Conservation (phyloP, 2,888 invertebrate genomes). For the Epiblema foenella region DNA sequence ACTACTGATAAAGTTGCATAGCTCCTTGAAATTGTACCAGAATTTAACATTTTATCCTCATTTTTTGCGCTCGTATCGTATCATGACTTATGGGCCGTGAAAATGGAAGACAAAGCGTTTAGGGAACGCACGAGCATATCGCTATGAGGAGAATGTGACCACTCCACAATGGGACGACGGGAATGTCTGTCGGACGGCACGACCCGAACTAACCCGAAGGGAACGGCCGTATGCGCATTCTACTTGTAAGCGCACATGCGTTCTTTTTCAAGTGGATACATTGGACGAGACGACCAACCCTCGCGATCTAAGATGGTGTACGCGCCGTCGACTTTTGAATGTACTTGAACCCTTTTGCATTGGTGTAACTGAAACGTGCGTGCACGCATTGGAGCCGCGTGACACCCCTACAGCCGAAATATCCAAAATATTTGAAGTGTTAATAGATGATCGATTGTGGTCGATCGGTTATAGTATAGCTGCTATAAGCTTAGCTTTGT, state of each 20-base stretch:
- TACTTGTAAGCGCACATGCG: not conserved
- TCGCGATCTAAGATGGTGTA: not conserved
- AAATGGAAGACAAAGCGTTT: slow-evolving; percentile 67
- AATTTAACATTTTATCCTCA: slow-evolving; percentile 12
- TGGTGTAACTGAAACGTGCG: slow-evolving; percentile 66
- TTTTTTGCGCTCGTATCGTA: slow-evolving; percentile 38
- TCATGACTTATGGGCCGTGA: slow-evolving; percentile 59
- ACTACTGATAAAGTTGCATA: not conserved
- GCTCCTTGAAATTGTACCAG: slow-evolving; percentile 2
- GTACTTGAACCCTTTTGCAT: slow-evolving; percentile 7
- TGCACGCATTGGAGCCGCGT: slow-evolving; percentile 47
- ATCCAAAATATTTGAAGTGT: slow-evolving; percentile 31
- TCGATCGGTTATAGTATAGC: not conserved
- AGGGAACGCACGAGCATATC: slow-evolving; percentile 71
- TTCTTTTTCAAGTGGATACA: not conserved
- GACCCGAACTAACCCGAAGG: not conserved
- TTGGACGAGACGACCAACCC: not conserved
- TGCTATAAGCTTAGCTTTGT: not conserved
- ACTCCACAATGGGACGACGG: slow-evolving; percentile 51
- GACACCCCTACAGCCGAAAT: slow-evolving; percentile 27
- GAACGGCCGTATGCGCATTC: not conserved
- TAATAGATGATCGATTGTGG: slow-evolving; percentile 25
- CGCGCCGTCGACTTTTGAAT: not conserved
- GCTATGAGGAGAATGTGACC: slow-evolving; percentile 73
- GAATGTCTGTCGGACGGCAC: slow-evolving; percentile 11